These are phyloP conservation scores for Rambutsinella grinnellia DNA, from an alignment of 2,888 invertebrate genomes.

Conservation along the genomic window DNA sequence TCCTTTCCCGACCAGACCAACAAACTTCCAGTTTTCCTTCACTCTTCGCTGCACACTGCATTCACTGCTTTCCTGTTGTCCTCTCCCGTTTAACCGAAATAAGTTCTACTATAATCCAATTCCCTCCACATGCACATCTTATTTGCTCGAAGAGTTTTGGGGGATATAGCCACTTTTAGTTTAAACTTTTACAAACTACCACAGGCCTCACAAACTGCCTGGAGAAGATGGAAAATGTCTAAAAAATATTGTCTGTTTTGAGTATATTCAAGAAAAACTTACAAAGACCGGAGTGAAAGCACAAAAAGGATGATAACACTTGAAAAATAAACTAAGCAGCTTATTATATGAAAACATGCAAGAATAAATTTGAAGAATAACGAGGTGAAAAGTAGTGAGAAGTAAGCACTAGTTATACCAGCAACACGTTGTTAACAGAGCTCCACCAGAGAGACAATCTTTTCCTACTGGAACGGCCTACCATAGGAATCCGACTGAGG, in stretches of 20 bases:
- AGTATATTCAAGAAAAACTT: background rate
- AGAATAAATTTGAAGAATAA: too few species aligned
- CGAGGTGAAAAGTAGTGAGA: background rate
- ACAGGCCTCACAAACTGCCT: too few species aligned
- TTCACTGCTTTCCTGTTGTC: too few species aligned
- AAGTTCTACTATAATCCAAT: background rate
- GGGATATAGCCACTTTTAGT: background rate
- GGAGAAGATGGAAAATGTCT: too few species aligned
- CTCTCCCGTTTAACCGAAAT: background rate
- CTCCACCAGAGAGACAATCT: constrained; percentile 1
- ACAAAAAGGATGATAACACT: too few species aligned
- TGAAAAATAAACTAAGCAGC: too few species aligned
- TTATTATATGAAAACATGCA: background rate
- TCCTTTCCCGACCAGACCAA: constrained; percentile 15
- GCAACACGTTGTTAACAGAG: constrained; percentile 27
- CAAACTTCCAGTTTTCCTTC: constrained; percentile 11
- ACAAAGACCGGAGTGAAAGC: background rate
- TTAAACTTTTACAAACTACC: too few species aligned
- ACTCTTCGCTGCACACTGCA: background rate
- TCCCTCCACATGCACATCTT: background rate
- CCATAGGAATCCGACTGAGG: constrained; percentile 9
- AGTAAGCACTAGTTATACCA: background rate
- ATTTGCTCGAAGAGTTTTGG: background rate
- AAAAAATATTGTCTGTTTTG: too few species aligned
- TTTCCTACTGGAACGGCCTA: constrained; percentile 21